A percentile compares a stretch with the other conserved stretches of the same genome.
Evolutionary conservation across 2,113 vertebrate species (phyloP).

Genomic region (Calidris pugnax): DNA sequence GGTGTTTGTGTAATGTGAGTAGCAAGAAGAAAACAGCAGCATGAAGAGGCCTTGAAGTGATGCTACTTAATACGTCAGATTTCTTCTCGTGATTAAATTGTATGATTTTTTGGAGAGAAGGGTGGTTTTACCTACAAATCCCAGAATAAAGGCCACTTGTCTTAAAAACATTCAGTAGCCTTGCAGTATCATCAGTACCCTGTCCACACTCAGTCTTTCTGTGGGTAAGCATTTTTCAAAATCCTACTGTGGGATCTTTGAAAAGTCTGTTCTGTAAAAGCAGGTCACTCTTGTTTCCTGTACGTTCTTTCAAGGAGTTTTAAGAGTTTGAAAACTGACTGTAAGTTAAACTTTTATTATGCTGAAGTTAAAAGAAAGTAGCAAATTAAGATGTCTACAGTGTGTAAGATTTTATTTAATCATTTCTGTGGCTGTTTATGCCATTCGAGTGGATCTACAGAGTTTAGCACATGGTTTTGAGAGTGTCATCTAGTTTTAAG

Average conservation of each 20-base stretch:
- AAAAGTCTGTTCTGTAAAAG: neutral
- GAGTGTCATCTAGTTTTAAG: neutral
- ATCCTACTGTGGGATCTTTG: neutral
- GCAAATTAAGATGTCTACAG: neutral
- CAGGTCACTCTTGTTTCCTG: neutral
- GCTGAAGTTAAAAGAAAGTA: neutral
- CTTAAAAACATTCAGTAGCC: fast-evolving
- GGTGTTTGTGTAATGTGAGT: neutral
- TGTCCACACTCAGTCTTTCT: neutral
- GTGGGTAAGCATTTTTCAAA: neutral
- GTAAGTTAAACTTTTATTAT: neutral
- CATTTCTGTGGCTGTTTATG: neutral
- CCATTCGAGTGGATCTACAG: neutral
- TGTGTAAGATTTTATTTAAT: neutral
- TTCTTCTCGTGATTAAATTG: neutral
- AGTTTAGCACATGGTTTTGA: neutral
- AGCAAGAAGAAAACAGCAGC: neutral
- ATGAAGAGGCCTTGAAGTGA: neutral
- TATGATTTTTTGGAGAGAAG: neutral
- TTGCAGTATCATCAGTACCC: neutral
- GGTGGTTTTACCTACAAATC: neutral
- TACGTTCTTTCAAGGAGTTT: neutral
- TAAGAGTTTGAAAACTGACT: neutral
- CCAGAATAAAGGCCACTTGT: neutral
- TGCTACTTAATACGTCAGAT: neutral